Percentiles rank a stretch among this genome's conserved stretches.
Conservation (phyloP, 2,113 vertebrate genomes). For the Harpagus bidentatus region DNA sequence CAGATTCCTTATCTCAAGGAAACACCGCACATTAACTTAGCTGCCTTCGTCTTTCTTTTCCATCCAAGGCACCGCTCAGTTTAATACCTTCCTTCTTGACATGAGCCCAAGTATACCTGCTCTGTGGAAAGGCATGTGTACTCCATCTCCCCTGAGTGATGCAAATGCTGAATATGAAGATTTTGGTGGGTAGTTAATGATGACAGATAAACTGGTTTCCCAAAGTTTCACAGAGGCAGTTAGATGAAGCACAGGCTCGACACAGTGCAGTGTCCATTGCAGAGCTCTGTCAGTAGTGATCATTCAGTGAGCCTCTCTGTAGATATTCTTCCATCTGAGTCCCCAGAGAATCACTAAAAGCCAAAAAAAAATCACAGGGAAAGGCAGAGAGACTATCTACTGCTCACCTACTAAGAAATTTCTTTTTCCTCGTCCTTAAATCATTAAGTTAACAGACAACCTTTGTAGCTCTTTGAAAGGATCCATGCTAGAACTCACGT, state of each 20-base stretch:
- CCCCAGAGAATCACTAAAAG: not conserved
- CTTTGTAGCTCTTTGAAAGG: not conserved
- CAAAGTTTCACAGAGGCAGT: not conserved
- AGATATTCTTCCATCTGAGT: not conserved
- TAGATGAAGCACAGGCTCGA: not conserved
- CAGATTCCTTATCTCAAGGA: not conserved
- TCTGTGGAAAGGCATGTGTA: not conserved
- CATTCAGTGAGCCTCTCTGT: not conserved
- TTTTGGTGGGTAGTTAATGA: not conserved
- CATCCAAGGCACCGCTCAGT: not conserved
- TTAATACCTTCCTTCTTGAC: not conserved
- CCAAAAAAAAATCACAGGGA: not conserved
- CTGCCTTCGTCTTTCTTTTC: not conserved
- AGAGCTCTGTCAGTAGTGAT: not conserved
- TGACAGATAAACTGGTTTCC: not conserved
- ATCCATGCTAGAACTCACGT: not conserved
- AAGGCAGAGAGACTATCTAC: not conserved
- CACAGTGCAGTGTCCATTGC: not conserved
- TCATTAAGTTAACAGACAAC: not conserved
- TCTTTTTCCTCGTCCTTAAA: not conserved
- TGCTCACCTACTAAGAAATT: not conserved
- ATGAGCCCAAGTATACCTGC: not conserved
- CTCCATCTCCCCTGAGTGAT: not conserved
- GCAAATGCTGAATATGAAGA: not conserved
- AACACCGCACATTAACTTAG: not conserved